A percentile compares a stretch with the other conserved stretches of the same genome.
These are phyloP conservation scores for Rhingia campestris DNA, from an alignment of 2,888 invertebrate species.

Conservation along the genomic window DNA sequence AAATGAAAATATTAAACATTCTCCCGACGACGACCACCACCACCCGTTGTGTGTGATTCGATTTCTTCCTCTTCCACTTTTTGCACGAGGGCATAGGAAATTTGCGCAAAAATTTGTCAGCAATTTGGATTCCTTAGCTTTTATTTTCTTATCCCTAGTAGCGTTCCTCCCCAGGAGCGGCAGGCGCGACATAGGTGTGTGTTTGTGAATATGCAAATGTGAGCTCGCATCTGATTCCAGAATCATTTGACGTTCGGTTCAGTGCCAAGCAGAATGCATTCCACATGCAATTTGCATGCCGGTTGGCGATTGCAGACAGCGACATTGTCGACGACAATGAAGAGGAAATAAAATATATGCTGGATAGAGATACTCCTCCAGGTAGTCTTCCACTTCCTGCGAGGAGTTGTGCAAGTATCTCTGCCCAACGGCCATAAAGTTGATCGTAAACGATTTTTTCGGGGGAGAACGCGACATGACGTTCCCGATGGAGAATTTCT, in stretches of 20 bases:
- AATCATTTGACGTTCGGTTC: constrained; percentile 50
- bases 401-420: constrained; percentile 18
- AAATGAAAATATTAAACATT: constrained; percentile 51
- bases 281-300: constrained; percentile 72
- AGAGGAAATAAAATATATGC: constrained; percentile 71
- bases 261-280: constrained; percentile 56
- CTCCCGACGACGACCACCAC: not conserved
- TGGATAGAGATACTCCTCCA: constrained; percentile 30
- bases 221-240: constrained; percentile 57
- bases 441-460: constrained; percentile 67
- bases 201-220: constrained; percentile 68
- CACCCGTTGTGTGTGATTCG: constrained; percentile 8
- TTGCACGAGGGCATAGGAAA: constrained; percentile 4
- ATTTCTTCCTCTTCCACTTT: not conserved
- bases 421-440: constrained; percentile 67
- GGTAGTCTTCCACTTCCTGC: constrained; percentile 14
- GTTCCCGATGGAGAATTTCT: constrained; percentile 21
- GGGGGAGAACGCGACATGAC: constrained; percentile 40
- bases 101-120: constrained; percentile 62
- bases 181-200: constrained; percentile 22
- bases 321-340: constrained; percentile 54
- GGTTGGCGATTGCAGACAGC: constrained; percentile 66
- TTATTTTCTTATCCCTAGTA: constrained; percentile 39
- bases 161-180: not conserved
- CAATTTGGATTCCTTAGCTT: constrained; percentile 55